Evolutionary conservation across 2,888 invertebrate species (phyloP), one percentile per base, ranked within the genome.

Genomic region (Spisula solida): DNA sequence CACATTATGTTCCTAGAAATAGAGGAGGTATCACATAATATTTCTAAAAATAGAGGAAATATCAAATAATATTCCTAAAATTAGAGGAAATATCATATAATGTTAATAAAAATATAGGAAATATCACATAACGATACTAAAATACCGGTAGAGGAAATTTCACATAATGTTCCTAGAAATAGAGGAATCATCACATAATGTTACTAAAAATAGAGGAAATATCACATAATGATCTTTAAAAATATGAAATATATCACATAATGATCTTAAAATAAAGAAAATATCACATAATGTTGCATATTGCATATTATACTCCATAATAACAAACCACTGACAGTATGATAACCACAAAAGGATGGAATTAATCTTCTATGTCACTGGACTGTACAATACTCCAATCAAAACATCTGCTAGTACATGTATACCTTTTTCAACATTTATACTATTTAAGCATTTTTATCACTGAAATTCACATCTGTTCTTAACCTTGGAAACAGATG

Each of bases 1-100:
- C n/a, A n/a, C n/a, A n/a, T n/a, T n/a, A n/a, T n/a, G 92, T 92
- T 20, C 70, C 60, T 14, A 56, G n/a, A 25, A 56, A 80, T 48
- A n/a, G 6, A 80, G n/a, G 48, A 41, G 48, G 48, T 80, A 80
- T 18, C 47, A 47, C 25, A 80, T 47, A 5, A 75, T 18, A 6
- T 41, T 56, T 0, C 20, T 18, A 20, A 56, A 56, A n/a, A n/a
- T n/a, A n/a, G n/a, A n/a, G n/a, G n/a, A n/a, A n/a, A n/a, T n/a
- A n/a, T n/a, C n/a, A n/a, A n/a, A n/a, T n/a, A n/a, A n/a, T 29
- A 5, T 92, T 20, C 70, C 60, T 14, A 56, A 25, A 56, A 80
- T 48, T n/a, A n/a, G 6, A 80, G n/a, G 48, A 41, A 80, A 80
- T 80, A 80, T 18, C 47, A 47, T 10, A 80, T 47, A 5, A 75